Conservation (phyloP, 2,888 invertebrate species). For the Ischnura elegans region DNA sequence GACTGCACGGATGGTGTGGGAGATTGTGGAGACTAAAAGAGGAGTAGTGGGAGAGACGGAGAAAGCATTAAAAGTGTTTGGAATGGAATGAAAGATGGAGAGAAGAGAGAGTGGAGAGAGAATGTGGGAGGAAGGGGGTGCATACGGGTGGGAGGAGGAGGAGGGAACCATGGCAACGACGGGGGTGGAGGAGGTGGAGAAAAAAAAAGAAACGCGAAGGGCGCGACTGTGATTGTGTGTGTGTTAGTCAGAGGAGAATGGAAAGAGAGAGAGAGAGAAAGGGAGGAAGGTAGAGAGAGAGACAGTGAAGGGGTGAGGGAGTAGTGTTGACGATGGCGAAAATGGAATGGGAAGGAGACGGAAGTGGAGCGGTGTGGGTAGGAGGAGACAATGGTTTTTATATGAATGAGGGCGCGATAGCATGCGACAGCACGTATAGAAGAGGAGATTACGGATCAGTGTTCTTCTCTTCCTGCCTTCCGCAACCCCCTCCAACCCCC, state of each 20-base stretch:
- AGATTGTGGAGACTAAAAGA: not conserved
- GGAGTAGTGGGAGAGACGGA: too few species aligned
- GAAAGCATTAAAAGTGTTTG: not conserved
- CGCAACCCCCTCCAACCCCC: not conserved
- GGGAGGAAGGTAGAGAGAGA: not conserved
- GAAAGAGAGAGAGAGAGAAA: not conserved
- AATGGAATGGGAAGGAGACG: constrained; percentile 20
- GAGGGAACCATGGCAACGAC: not conserved
- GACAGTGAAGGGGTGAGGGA: not conserved
- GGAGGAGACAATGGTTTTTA: constrained; percentile 66
- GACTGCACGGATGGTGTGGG: constrained; percentile 28
- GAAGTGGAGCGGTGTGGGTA: not conserved
- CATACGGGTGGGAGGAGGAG: too few species aligned
- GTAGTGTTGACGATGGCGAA: not conserved
- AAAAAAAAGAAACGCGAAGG: too few species aligned
- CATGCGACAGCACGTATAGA: constrained; percentile 67
- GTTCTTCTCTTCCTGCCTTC: constrained; percentile 54
- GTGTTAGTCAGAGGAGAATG: too few species aligned
- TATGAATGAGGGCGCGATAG: constrained; percentile 66
- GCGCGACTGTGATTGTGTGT: not conserved
- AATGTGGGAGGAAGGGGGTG: too few species aligned
- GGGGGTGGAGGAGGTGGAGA: constrained; percentile 11
- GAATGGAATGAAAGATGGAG: too few species aligned
- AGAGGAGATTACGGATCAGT: constrained; percentile 62
- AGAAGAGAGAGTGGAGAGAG: not conserved